phyloP scores from a whole-genome alignment of 1,140 invertebrate genomes.

The Drosophila yakuba region DNA sequence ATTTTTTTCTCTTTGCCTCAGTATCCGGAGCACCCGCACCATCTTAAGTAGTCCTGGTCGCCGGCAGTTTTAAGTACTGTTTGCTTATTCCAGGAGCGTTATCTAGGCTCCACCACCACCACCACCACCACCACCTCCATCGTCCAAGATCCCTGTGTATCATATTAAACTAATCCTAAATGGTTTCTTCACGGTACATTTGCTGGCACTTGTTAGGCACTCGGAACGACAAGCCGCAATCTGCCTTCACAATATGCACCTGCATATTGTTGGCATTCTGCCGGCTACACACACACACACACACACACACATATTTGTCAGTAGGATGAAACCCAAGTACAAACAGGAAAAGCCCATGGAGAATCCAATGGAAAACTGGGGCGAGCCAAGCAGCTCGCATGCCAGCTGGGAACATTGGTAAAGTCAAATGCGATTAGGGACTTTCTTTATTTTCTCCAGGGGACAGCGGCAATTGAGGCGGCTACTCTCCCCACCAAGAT shows the following conservation, averaged over 20 bases:
- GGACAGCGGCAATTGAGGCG: conserved; percentile 15
- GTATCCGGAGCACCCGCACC: background rate
- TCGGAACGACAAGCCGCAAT: conserved; percentile 36
- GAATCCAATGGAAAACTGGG: background rate
- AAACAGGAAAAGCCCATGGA: conserved; percentile 6
- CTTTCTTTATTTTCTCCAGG: conserved; percentile 25
- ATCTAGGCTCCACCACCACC: conserved; percentile 22
- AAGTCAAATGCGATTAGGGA: conserved; percentile 60
- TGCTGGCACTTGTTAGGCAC: conserved; percentile 66
- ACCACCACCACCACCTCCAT: too few species aligned
- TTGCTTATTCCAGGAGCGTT: conserved; percentile 82
- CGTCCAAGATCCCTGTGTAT: conserved; percentile 42
- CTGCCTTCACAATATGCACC: conserved; percentile 40
- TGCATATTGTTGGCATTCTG: conserved; percentile 49
- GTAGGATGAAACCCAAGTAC: conserved; percentile 31
- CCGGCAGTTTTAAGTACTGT: conserved; percentile 81
- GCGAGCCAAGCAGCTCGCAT: conserved; percentile 13
- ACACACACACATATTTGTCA: conserved; percentile 66
- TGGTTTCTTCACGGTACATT: conserved; percentile 84
- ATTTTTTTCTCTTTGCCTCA: conserved; percentile 2
- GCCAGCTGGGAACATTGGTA: conserved; percentile 25
- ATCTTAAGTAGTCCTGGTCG: conserved; percentile 66
- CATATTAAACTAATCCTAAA: conserved; percentile 85
- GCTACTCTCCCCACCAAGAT: conserved; percentile 8
- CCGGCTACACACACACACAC: conserved; percentile 50